These are phyloP conservation scores for Euzetes globulus DNA, from an alignment of 2,888 invertebrate genomes.

Conservation along the genomic window DNA sequence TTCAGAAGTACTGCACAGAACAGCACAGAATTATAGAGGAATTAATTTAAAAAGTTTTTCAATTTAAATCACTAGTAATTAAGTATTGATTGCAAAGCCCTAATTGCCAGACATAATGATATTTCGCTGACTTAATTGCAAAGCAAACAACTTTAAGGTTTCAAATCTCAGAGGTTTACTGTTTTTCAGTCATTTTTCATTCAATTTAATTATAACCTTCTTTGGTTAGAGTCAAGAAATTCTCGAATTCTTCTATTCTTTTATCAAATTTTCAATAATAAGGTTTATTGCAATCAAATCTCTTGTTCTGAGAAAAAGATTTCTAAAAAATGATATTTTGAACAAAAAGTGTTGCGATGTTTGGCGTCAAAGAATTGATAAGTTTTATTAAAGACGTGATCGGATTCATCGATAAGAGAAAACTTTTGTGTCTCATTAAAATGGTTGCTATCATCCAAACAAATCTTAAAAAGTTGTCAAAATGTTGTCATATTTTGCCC, in stretches of 20 bases:
- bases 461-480: too few relatives aligned
- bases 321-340: background rate
- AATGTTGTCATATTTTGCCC: too few relatives aligned
- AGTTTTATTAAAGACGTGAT: background rate
- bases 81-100: background rate
- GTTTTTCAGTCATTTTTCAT: background rate
- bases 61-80: background rate
- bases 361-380: background rate
- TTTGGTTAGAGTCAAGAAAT: background rate
- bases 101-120: background rate
- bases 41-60: background rate
- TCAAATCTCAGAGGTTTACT: background rate
- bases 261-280: background rate
- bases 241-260: background rate
- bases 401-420: background rate
- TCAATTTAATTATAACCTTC: background rate
- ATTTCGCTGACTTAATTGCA: background rate
- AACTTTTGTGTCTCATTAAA: background rate
- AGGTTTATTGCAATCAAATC: slow-evolving; percentile 2
- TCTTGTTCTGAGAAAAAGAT: background rate
- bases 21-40: background rate
- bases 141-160: background rate
- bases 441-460: too few relatives aligned
- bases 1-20: background rate
- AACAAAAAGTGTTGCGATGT: background rate